Evolutionary conservation across 2,888 invertebrate species (phyloP).

Genomic region (Tinea semifulvella): DNA sequence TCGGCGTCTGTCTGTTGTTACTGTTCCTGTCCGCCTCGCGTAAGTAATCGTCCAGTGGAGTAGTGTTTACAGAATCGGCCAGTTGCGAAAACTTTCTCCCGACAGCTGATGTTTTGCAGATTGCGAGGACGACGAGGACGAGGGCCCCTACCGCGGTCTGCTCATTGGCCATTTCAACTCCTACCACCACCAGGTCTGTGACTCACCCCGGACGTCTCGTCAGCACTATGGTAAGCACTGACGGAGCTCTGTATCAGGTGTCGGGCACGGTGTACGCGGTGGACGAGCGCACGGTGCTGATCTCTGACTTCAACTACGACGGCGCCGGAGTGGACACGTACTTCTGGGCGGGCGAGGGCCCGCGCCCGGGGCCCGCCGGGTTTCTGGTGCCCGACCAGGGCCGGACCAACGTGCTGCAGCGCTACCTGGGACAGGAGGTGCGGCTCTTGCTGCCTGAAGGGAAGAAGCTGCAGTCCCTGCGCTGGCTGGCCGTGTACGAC

Average conservation of each 20-base stretch:
- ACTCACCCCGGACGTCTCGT: too few relatives aligned
- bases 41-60: too few relatives aligned
- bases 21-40: neutral
- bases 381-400: slow-evolving; percentile 90
- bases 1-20: neutral
- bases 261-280: slow-evolving; percentile 90
- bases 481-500: slow-evolving; percentile 92
- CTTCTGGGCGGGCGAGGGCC: slow-evolving; percentile 92
- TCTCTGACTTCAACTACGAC: slow-evolving; percentile 87
- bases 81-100: too few relatives aligned
- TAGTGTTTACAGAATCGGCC: too few relatives aligned
- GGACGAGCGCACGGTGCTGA: slow-evolving; percentile 81
- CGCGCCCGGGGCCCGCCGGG: slow-evolving; percentile 88
- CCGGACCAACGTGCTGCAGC: slow-evolving; percentile 85
- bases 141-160: slow-evolving; percentile 81
- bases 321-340: slow-evolving; percentile 92
- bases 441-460: slow-evolving; percentile 83
- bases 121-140: slow-evolving; percentile 66
- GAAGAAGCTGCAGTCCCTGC: slow-evolving; percentile 76
- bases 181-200: slow-evolving; percentile 86
- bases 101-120: too few relatives aligned
- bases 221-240: too few relatives aligned
- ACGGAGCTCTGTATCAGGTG: slow-evolving; percentile 71
- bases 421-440: slow-evolving; percentile 88
- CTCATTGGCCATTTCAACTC: slow-evolving; percentile 86